A percentile compares a stretch with the other conserved stretches of the same genome.
phyloP scores from a whole-genome alignment of 2,888 invertebrate species.

The Gari tellinella region DNA sequence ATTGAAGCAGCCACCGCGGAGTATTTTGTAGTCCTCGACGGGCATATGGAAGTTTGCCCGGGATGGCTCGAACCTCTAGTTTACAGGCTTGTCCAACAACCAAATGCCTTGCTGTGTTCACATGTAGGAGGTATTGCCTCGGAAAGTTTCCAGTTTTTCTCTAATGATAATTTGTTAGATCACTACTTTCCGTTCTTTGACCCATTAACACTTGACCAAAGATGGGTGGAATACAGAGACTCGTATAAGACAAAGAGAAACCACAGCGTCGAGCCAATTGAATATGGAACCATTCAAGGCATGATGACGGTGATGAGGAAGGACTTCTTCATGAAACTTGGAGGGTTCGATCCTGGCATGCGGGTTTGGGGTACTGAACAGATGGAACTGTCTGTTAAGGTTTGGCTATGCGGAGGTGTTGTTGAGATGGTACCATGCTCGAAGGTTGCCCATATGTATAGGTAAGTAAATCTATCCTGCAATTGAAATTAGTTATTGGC shows the following conservation, averaged over 20 bases:
- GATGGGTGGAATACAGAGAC: conserved; percentile 34
- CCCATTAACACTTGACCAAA: conserved; percentile 33
- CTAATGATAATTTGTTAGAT: conserved; percentile 22
- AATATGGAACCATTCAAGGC: conserved; percentile 45
- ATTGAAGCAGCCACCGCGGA: conserved; percentile 38
- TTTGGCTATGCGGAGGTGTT: conserved; percentile 63
- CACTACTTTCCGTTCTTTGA: conserved; percentile 25
- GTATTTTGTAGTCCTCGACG: conserved; percentile 45
- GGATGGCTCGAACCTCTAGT: conserved; percentile 47
- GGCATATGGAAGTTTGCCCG: conserved; percentile 46
- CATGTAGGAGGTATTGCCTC: conserved; percentile 45
- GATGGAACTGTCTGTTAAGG: conserved; percentile 55
- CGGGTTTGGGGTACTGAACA: conserved; percentile 59
- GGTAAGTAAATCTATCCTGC: conserved; percentile 21
- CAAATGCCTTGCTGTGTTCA: conserved; percentile 18
- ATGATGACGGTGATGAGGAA: conserved; percentile 56
- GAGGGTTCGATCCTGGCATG: conserved; percentile 62
- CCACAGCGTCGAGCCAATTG: conserved; percentile 38
- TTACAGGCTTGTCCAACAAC: conserved; percentile 37
- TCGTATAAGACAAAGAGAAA: conserved; percentile 26
- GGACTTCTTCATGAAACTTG: conserved; percentile 52
- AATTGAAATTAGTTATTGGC: too few species aligned
- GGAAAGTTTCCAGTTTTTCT: conserved; percentile 30
- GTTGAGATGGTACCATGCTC: conserved; percentile 63
- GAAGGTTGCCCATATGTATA: conserved; percentile 57